Evolutionary conservation across 2,797 vertebrate species (phyloP).

Genomic region (Macropus fuliginosus): DNA sequence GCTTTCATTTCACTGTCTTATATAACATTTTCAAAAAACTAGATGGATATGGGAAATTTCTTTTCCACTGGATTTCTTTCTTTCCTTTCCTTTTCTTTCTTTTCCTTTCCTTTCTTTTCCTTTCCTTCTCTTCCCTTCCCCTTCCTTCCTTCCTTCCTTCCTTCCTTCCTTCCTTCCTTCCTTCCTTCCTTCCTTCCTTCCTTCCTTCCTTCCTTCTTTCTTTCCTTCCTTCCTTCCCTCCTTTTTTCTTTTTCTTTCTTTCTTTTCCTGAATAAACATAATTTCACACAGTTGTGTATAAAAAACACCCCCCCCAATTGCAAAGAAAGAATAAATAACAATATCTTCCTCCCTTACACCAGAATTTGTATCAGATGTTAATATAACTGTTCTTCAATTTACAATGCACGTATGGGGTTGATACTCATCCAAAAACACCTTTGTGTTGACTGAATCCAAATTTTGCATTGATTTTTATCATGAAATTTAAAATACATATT

Average conservation of each 20-base stretch:
- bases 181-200: too few relatives aligned
- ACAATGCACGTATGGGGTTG: neutral
- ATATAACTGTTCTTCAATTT: neutral
- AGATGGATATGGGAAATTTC: neutral
- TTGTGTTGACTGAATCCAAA: neutral
- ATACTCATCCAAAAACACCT: neutral
- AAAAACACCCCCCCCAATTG: too few relatives aligned
- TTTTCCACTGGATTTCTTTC: neutral
- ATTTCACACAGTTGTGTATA: neutral
- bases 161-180: too few relatives aligned
- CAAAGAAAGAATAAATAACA: neutral
- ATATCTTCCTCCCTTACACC: neutral
- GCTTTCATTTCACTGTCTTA: neutral
- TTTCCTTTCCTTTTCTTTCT: neutral
- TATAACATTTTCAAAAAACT: neutral
- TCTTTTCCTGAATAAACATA: neutral
- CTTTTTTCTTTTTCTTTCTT: too few relatives aligned
- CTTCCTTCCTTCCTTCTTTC: fast-evolving
- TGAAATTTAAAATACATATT: neutral
- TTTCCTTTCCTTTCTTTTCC: neutral
- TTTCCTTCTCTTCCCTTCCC: neutral
- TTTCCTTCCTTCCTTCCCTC: too few relatives aligned
- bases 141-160: too few relatives aligned
- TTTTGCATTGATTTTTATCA: neutral
- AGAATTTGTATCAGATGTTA: neutral